Conservation (phyloP, 2,797 vertebrate species). For the Falco peregrinus region DNA sequence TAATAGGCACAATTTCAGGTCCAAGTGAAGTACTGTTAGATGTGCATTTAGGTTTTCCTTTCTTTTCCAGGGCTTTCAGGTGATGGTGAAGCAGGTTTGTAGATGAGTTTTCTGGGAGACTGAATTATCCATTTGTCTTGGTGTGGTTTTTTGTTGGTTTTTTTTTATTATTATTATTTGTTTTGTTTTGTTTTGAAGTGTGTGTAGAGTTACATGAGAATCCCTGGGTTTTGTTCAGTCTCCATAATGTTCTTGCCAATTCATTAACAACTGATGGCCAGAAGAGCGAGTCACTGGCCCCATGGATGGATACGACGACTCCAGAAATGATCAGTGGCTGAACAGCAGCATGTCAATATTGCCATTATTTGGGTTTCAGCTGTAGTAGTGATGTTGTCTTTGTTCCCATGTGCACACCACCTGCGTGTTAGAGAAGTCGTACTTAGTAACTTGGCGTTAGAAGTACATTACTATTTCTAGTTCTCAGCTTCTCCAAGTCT, state of each 20-base stretch:
- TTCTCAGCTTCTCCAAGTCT: neutral
- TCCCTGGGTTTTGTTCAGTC: neutral
- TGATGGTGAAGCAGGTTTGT: neutral
- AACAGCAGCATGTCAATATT: neutral
- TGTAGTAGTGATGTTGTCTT: neutral
- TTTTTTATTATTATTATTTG: neutral
- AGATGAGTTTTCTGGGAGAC: neutral
- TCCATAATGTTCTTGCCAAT: accelerated
- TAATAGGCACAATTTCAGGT: neutral
- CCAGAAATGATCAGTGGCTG: neutral
- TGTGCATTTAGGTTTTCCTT: neutral
- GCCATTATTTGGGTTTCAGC: neutral
- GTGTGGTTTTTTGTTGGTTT: neutral
- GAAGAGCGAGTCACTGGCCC: neutral
- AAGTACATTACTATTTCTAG: neutral
- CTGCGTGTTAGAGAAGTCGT: neutral
- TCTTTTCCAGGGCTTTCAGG: neutral
- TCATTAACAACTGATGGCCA: neutral
- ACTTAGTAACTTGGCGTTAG: neutral
- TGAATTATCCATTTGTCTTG: neutral
- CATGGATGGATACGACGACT: neutral
- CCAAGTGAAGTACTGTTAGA: neutral
- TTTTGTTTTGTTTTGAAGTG: too few relatives aligned
- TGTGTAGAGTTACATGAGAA: neutral
- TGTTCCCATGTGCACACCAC: neutral